Base-by-base conservation (phyloP, 2,113 vertebrate species). In the Notothenia rossii region DNA sequence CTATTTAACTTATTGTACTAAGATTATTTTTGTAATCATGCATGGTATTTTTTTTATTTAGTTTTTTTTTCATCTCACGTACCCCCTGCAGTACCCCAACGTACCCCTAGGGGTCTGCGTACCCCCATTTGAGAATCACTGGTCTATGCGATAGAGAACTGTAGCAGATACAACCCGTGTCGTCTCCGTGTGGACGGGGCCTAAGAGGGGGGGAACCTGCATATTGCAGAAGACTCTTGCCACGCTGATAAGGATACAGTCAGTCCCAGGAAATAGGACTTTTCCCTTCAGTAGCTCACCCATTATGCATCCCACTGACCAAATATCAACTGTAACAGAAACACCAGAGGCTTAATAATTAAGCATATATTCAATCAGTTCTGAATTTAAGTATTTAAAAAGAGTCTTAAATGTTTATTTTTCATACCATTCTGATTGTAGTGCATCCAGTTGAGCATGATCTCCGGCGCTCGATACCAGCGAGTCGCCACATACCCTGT, bases 361-460 rank as follows among this genome's bases (percentile, higher is more conserved):
- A 1, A 3, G 15, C 25, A 59, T 18, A 55, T 10, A 36, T 11
- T 66, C 1, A 12, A 36, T 3, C 8, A 43, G 4, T 12, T 12
- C 59, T 10, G 8, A 1, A 43, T 14, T 48, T 20, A 60, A 20
- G 55, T 43, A 18, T 7, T 1, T 15, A 10, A 40, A 7, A 7
- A 40, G 36, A 40, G 7, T 40, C 5, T 22, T 18, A 9, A 2
- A 40, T 10, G 10, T 62, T 10, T 13, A 5, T 11, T 6, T 10
- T 46, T 67, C 40, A 53, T 59, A 99, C 98, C 98, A 84, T 98
- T 99, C 89, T 98, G 97, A 91, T 98, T 99, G 89, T 99, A 99
- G 87, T 99, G 98, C 98, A 99, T 99, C 98, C 98, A 99, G 89
- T 99, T 99, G 58, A 99, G 95, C 98, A 99, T 99, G 89, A 99